Evolutionary conservation across 2,797 vertebrate genomes (phyloP).

Genomic region (Chiloscyllium punctatum): DNA sequence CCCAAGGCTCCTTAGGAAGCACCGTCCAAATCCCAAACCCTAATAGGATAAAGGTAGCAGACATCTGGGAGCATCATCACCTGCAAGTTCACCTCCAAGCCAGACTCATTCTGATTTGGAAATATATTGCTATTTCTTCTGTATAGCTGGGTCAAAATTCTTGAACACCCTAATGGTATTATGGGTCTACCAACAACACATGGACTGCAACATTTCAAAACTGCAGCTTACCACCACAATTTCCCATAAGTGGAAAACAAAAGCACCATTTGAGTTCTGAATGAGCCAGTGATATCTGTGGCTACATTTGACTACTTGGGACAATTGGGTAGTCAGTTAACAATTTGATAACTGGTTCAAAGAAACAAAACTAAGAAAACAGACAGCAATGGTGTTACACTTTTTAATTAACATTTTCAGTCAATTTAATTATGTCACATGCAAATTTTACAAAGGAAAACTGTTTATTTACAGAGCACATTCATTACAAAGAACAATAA

Average conservation of each 20-base stretch:
- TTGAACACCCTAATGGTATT: too few relatives aligned
- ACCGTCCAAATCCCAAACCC: too few relatives aligned
- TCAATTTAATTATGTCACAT: not conserved
- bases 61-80: too few relatives aligned
- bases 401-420: not conserved
- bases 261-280: not conserved
- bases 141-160: too few relatives aligned
- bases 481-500: not conserved
- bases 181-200: too few relatives aligned
- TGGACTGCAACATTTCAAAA: too few relatives aligned
- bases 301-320: not conserved
- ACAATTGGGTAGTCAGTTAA: not conserved
- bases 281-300: not conserved
- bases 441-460: not conserved
- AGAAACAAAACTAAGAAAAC: not conserved
- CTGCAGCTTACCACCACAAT: too few relatives aligned
- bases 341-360: not conserved
- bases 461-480: conserved; percentile 28
- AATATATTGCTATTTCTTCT: too few relatives aligned
- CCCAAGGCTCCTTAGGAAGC: too few relatives aligned
- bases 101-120: too few relatives aligned
- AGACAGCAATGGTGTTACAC: not conserved
- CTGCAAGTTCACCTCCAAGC: too few relatives aligned
- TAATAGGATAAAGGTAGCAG: too few relatives aligned
- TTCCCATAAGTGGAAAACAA: not conserved